Conservation (phyloP, 1,140 invertebrate genomes). For the Aplysia californica region DNA sequence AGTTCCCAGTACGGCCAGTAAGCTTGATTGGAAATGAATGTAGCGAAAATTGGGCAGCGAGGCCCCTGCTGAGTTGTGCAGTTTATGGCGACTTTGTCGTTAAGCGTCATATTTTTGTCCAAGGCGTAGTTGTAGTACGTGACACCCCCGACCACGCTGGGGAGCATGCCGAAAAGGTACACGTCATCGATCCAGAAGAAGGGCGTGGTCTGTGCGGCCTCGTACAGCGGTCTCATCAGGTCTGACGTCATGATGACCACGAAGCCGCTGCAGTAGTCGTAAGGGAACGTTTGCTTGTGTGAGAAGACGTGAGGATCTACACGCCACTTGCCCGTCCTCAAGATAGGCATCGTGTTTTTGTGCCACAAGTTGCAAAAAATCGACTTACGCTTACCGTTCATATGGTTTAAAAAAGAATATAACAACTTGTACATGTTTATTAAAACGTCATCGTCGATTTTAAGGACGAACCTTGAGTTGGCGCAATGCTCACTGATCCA, state of each 20-base stretch:
- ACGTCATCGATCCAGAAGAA: conserved; percentile 66
- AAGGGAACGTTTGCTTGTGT: conserved; percentile 22
- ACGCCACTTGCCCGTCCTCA: conserved; percentile 10
- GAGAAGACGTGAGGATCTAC: conserved; percentile 28
- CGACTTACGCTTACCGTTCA: conserved; percentile 5
- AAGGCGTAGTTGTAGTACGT: background rate
- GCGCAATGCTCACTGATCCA: conserved; percentile 79
- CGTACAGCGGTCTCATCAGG: conserved; percentile 55
- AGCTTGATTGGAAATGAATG: no score
- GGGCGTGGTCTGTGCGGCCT: conserved; percentile 39
- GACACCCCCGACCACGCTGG: background rate
- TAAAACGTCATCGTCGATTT: conserved; percentile 90
- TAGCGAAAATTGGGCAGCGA: no score
- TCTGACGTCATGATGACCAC: conserved; percentile 60
- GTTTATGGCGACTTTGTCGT: no score
- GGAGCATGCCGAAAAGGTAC: conserved; percentile 62
- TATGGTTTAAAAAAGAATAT: background rate
- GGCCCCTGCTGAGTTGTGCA: no score
- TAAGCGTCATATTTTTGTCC: no score
- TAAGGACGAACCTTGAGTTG: conserved; percentile 78
- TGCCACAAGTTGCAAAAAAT: conserved; percentile 28
- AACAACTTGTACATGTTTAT: conserved; percentile 75
- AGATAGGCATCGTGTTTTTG: conserved; percentile 4
- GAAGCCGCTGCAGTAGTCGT: conserved; percentile 63
- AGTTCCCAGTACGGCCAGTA: no score